phyloP scores from a whole-genome alignment of 1,140 invertebrate genomes.

The Laupala kohalensis region DNA sequence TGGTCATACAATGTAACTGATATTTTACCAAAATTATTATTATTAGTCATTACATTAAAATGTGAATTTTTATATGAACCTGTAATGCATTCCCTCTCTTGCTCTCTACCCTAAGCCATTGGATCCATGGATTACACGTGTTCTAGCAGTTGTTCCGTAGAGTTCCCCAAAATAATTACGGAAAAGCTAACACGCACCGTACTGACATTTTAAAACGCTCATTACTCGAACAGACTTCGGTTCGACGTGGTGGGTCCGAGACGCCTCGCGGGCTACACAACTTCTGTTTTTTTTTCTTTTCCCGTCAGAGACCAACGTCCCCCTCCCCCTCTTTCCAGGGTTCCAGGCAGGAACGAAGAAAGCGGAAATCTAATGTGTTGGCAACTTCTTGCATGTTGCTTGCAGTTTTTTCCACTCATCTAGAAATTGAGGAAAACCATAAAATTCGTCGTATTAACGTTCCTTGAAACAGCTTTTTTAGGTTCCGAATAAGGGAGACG shows the following conservation, averaged over 20 bases:
- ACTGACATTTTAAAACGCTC: not conserved
- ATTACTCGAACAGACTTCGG: not conserved
- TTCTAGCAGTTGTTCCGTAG: not conserved
- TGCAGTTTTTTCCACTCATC: not conserved
- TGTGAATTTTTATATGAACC: too few relatives aligned
- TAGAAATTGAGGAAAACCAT: not conserved
- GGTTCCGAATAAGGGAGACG: too few relatives aligned
- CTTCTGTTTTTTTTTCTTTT: not conserved
- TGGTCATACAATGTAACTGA: too few relatives aligned
- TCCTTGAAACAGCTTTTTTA: too few relatives aligned
- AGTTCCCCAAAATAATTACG: not conserved
- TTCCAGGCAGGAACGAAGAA: not conserved
- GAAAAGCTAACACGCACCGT: not conserved
- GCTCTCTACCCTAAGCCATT: too few relatives aligned
- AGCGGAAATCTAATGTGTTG: not conserved
- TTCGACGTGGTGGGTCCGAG: not conserved
- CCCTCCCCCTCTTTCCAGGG: too few relatives aligned
- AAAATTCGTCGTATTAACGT: not conserved
- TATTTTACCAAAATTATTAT: too few relatives aligned
- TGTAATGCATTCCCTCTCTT: too few relatives aligned
- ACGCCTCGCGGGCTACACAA: not conserved
- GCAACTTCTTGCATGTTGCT: not conserved
- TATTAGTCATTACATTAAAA: too few relatives aligned
- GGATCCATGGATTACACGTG: not conserved
- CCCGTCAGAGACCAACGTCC: not conserved